Percentiles rank a stretch among this genome's conserved stretches.
Conservation (phyloP, 30 jellyfish, hydroid and myxozoan genomes). For the Morbakka virulenta region DNA sequence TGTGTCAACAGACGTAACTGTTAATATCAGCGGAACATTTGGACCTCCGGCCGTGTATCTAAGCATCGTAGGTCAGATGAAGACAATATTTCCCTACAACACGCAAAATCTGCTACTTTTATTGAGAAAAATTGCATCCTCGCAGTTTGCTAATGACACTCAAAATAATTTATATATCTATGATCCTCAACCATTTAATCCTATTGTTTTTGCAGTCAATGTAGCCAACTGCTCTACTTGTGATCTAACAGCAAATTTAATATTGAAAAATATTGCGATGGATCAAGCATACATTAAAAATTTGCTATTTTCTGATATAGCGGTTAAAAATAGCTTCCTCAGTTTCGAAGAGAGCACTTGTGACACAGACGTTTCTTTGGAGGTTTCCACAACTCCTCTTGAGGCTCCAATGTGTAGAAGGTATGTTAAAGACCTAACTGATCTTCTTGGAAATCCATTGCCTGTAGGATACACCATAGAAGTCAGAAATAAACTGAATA, state of each 20-base stretch:
- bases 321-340: background rate
- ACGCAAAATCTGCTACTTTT: background rate
- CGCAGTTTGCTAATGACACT: background rate
- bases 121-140: background rate
- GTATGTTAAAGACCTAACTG: background rate
- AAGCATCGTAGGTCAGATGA: background rate
- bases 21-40: constrained; percentile 36
- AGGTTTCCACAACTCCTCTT: background rate
- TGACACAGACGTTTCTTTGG: background rate
- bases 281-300: too few species aligned
- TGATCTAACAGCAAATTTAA: background rate
- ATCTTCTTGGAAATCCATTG: background rate
- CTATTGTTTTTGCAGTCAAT: background rate
- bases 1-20: constrained; percentile 36
- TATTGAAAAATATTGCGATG: background rate
- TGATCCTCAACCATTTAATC: background rate
- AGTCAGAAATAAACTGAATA: background rate
- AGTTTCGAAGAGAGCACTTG: background rate
- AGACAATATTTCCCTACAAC: background rate
- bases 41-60: constrained; percentile 9
- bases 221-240: background rate
- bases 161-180: too few species aligned
- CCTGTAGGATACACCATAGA: background rate
- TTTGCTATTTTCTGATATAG: background rate
- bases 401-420: background rate